Conservation (phyloP, 1,140 invertebrate genomes). For the Micrasema minimum region DNA sequence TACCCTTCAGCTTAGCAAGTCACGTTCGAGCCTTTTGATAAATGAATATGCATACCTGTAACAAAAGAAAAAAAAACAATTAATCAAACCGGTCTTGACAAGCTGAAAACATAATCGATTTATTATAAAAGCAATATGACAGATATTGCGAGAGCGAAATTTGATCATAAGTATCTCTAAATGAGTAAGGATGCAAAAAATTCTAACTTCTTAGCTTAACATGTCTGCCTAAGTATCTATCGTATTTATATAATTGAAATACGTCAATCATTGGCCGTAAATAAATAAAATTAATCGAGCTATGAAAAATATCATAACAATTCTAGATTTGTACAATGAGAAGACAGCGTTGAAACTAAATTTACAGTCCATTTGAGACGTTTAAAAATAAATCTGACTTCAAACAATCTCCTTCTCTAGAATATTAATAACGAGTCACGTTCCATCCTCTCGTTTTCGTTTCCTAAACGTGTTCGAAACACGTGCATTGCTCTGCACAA, state of each 20-base stretch:
- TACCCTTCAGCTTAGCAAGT: constrained; percentile 1
- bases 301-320: too few species aligned
- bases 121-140: neutral
- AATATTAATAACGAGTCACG: constrained; percentile 19
- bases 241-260: too few species aligned
- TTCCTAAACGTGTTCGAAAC: constrained; percentile 3
- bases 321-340: too few species aligned
- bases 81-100: constrained; percentile 19
- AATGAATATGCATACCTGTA: constrained; percentile 18
- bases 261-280: too few species aligned
- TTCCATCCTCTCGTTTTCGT: constrained; percentile 13
- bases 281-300: too few species aligned
- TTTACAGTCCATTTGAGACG: neutral
- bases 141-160: too few species aligned
- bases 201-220: too few species aligned
- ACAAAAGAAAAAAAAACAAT: constrained; percentile 24
- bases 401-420: neutral
- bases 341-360: too few species aligned
- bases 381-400: constrained; percentile 24
- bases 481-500: constrained; percentile 9
- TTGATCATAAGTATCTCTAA: too few species aligned
- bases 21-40: constrained; percentile 18
- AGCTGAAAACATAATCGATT: constrained; percentile 5
- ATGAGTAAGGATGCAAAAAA: too few species aligned
- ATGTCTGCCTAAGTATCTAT: too few species aligned